Base-by-base conservation (phyloP, 2,888 invertebrate genomes). In the Pandemis heparana region DNA sequence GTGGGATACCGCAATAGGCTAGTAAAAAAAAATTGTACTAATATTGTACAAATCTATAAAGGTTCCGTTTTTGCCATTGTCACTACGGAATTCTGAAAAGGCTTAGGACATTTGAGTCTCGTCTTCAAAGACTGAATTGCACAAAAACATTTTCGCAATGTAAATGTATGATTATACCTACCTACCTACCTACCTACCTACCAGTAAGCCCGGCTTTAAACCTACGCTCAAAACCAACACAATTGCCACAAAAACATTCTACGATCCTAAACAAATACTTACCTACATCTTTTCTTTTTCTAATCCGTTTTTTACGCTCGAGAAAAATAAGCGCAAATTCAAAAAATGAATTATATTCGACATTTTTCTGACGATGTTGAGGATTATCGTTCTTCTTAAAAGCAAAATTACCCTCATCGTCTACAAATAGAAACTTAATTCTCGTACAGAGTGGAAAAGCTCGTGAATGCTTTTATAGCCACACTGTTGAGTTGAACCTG, bases 401-500 rank as follows among this genome's bases (percentile, higher is more conserved):
- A 64, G 12, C 5, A 48, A 38, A 48, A 64, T 48, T 23, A 32
- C n/a, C 9, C 23, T 32, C 18, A 23, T 32, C n/a, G 23, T 32
- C 23, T 59, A 9, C 16, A 66, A 51, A 41, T 39, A 39, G 3
- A 59, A 59, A 14, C 8, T 6, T 18, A 32, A 48, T 46, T 48
- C 39, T 9, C 5, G 12, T 18, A 62, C 32, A 10, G 16, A 32
- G 41, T 12, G 23, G 16, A 71, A 60, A 38, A 56, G 39, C 53
- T 18, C 53, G 8, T 53, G 53, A 8, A 4, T 64, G 32, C 53
- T 63, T 72, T 56, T 73, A 46, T 48, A 56, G 56, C 39, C 12
- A 16, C 41, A 3, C 43, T 48, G 66, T 66, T 48, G 23, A 69
- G 66, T 66, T 48, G 23, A 69, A 68, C 59, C 64, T 69, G 64